Percentiles rank a stretch among this genome's conserved stretches.
These are phyloP conservation scores for Sebastes aleutianus DNA, from an alignment of 2,797 vertebrate species.

Conservation along the genomic window DNA sequence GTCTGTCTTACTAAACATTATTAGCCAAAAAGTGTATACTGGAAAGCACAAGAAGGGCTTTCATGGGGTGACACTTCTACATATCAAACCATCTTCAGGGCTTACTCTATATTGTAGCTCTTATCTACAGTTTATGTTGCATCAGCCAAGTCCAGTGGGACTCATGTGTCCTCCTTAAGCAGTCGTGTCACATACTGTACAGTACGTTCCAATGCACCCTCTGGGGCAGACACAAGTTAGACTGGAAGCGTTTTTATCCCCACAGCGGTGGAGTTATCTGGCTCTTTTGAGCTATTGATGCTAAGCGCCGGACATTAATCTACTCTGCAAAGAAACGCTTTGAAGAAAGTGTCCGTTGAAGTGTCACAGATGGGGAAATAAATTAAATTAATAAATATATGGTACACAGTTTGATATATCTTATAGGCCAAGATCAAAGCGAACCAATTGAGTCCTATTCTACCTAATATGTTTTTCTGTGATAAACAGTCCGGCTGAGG, in stretches of 20 bases:
- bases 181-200: constrained; percentile 3
- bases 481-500: constrained; percentile 77
- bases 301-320: constrained; percentile 79
- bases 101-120: constrained; percentile 26
- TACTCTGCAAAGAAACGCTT: constrained; percentile 67
- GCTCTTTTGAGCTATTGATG: constrained; percentile 74
- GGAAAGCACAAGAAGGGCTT: neutral
- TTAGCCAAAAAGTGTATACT: neutral
- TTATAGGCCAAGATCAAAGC: constrained; percentile 73
- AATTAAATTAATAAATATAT: constrained; percentile 74
- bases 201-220: constrained; percentile 20
- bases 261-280: constrained; percentile 59
- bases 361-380: constrained; percentile 71
- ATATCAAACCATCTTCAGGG: neutral
- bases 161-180: constrained; percentile 31
- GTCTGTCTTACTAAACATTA: neutral
- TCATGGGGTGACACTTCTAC: neutral
- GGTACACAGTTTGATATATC: constrained; percentile 74
- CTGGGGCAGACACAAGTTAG: constrained; percentile 31
- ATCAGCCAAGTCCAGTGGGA: constrained; percentile 27
- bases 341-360: constrained; percentile 73
- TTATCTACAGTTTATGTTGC: constrained; percentile 20
- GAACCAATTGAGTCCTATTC: constrained; percentile 77
- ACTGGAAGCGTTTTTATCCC: constrained; percentile 60
- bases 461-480: constrained; percentile 79